These are phyloP conservation scores for Coptodon bakossiorum DNA, from an alignment of 2,113 vertebrate genomes.

Conservation along the genomic window DNA sequence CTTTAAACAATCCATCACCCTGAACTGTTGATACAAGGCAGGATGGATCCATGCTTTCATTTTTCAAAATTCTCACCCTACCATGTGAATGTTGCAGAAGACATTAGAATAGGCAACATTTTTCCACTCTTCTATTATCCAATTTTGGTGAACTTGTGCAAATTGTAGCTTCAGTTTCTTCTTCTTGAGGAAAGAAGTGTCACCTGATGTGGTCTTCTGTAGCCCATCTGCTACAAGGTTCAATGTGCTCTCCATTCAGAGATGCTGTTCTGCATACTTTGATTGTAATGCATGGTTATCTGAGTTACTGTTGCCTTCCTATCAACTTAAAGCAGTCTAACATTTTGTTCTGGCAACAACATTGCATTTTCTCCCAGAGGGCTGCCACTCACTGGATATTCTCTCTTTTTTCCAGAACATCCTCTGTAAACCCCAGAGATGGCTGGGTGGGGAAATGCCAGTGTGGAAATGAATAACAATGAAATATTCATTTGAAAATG, in stretches of 20 bases:
- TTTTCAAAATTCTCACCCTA: neutral
- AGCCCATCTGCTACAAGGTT: neutral
- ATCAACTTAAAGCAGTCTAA: neutral
- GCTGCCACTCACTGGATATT: neutral
- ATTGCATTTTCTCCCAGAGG: neutral
- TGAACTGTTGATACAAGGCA: neutral
- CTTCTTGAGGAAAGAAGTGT: neutral
- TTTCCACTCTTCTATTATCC: neutral
- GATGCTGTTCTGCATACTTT: neutral
- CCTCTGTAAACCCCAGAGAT: rapidly evolving
- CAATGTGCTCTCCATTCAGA: neutral
- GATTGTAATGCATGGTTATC: neutral
- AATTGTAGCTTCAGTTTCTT: neutral
- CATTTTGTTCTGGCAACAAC: neutral
- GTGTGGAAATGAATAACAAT: neutral
- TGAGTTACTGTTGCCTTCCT: neutral
- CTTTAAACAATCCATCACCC: neutral
- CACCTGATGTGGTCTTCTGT: neutral
- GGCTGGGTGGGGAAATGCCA: neutral
- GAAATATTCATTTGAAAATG: neutral
- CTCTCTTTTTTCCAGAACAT: neutral
- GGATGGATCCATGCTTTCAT: neutral
- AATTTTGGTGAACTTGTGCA: neutral
- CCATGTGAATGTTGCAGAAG: neutral
- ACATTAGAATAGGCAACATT: neutral